Evolutionary conservation across 2,113 vertebrate species (phyloP).

Genomic region (Gopherus flavomarginatus): DNA sequence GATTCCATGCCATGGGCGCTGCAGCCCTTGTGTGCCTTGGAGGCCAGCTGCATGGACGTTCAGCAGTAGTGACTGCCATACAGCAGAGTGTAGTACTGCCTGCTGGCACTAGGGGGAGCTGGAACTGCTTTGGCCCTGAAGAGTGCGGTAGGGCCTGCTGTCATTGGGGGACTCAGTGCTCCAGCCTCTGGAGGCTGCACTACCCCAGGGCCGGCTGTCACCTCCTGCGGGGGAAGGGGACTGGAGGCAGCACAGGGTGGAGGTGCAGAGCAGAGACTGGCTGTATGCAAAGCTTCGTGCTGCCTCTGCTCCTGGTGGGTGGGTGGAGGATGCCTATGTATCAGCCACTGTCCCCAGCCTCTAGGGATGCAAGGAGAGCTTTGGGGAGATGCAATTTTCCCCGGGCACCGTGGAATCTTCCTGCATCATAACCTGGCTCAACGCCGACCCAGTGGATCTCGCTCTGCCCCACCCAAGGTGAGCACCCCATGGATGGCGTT

Average conservation of each 20-base stretch:
- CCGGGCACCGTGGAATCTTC: neutral
- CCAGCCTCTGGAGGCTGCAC: neutral
- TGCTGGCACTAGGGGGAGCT: neutral
- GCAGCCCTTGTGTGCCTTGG: too few species aligned
- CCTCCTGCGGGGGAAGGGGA: too few species aligned
- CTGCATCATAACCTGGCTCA: neutral
- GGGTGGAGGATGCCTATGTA: neutral
- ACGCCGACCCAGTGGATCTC: too few species aligned
- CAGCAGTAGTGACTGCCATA: neutral
- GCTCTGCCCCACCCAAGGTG: slow-evolving; percentile 49
- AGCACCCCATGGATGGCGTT: slow-evolving; percentile 32
- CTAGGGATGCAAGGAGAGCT: neutral
- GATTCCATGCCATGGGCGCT: neutral
- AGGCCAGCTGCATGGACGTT: neutral
- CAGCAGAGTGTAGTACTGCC: neutral
- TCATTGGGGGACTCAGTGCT: neutral
- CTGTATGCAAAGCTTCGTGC: neutral
- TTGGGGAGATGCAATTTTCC: neutral
- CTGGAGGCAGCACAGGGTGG: neutral
- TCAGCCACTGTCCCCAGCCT: neutral
- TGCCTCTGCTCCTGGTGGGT: neutral
- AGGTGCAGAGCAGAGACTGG: neutral
- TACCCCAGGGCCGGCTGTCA: neutral
- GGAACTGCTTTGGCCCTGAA: too few species aligned
- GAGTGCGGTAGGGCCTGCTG: neutral